A percentile compares a stretch with the other conserved stretches of the same genome.
These are phyloP conservation scores for Deilephila porcellus DNA, from an alignment of 2,888 invertebrate species.

Conservation along the genomic window DNA sequence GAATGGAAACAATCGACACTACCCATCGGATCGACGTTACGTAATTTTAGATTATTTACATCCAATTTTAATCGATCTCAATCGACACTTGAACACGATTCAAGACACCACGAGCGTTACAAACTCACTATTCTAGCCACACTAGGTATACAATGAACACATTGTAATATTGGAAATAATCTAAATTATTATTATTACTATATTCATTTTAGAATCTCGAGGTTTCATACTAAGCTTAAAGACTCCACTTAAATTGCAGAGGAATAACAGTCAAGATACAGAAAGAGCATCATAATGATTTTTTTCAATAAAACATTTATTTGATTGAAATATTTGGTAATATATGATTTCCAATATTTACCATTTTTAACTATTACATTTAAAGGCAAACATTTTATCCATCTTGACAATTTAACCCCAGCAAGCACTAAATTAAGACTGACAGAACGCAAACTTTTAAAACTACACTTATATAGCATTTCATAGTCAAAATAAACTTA, in stretches of 20 bases:
- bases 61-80: slow-evolving; percentile 54
- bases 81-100: slow-evolving; percentile 63
- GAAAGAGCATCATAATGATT: background rate
- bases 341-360: background rate
- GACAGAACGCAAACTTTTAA: background rate
- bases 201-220: slow-evolving; percentile 38
- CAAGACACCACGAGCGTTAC: slow-evolving; percentile 59
- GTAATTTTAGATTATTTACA: slow-evolving; percentile 53
- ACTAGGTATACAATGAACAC: slow-evolving; percentile 79
- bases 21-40: slow-evolving; percentile 48
- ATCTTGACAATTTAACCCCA: slow-evolving; percentile 1
- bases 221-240: slow-evolving; percentile 33
- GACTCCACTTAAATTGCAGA: slow-evolving; percentile 27
- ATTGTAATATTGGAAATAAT: slow-evolving; percentile 60
- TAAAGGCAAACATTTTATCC: background rate
- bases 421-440: slow-evolving; percentile 8
- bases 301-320: background rate
- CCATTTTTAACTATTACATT: background rate
- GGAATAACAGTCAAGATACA: slow-evolving; percentile 2
- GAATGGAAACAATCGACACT: slow-evolving; percentile 48
- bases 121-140: slow-evolving; percentile 70
- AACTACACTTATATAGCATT: slow-evolving; percentile 23
- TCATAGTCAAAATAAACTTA: slow-evolving; percentile 34
- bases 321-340: background rate
- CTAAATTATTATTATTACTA: slow-evolving; percentile 25